Evolutionary conservation across 2,113 vertebrate species (phyloP).

Genomic region (Melanostigma gelatinosum): DNA sequence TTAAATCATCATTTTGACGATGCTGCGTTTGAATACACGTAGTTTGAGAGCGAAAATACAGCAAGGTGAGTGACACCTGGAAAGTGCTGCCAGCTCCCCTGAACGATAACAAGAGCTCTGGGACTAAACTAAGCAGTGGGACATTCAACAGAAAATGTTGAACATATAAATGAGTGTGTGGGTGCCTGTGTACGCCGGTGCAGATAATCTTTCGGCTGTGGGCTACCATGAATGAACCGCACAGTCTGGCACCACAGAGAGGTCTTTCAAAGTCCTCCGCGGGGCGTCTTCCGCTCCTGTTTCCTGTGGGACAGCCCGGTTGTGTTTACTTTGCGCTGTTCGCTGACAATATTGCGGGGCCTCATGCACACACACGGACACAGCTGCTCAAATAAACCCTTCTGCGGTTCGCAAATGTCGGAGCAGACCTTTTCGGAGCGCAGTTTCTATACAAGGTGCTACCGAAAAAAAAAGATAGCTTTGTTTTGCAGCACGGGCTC

Average conservation of each 20-base stretch:
- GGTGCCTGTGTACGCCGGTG: neutral
- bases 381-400: neutral
- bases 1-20: neutral
- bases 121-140: no score
- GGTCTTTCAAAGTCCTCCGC: conserved; percentile 64
- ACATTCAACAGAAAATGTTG: neutral
- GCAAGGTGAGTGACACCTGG: neutral
- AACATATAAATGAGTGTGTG: neutral
- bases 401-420: accelerated
- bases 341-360: conserved; percentile 40
- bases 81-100: neutral
- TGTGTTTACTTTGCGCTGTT: conserved; percentile 68
- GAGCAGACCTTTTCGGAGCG: neutral
- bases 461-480: neutral
- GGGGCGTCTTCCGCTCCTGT: conserved; percentile 72
- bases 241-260: conserved; percentile 68
- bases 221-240: conserved; percentile 46
- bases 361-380: neutral
- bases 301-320: conserved; percentile 62
- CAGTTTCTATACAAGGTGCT: neutral
- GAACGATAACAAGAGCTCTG: neutral
- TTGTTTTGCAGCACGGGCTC: conserved; percentile 1
- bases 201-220: conserved; percentile 7
- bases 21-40: neutral
- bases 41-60: neutral